Evolutionary conservation across 2,888 invertebrate genomes (phyloP).

Genomic region (Heliothis peltigera): DNA sequence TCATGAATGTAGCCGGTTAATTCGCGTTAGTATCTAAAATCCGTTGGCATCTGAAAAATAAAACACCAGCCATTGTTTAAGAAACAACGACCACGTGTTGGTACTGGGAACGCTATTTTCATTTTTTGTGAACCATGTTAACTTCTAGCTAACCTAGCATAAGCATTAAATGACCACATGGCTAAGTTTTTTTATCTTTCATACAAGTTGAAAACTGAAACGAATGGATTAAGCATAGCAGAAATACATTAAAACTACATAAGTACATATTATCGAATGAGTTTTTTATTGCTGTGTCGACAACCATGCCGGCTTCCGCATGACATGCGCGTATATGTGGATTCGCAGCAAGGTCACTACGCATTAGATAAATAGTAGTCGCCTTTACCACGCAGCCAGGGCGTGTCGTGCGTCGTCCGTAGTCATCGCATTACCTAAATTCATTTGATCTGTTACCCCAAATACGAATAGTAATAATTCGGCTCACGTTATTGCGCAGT

Average conservation of each 20-base stretch:
- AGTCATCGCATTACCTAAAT: conserved; percentile 63
- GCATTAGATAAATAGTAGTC: conserved; percentile 68
- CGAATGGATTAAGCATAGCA: conserved; percentile 22
- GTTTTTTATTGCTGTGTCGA: conserved; percentile 50
- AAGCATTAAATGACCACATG: background rate
- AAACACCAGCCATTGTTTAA: too few relatives aligned
- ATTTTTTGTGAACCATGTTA: too few relatives aligned
- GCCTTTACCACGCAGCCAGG: conserved; percentile 64
- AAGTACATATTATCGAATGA: conserved; percentile 7
- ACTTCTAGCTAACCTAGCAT: too few relatives aligned
- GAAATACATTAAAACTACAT: conserved; percentile 16
- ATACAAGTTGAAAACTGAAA: background rate
- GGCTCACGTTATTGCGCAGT: conserved; percentile 73
- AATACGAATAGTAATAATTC: conserved; percentile 57
- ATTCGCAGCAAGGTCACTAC: conserved; percentile 76
- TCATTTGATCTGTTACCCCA: conserved; percentile 56
- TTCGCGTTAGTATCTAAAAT: too few relatives aligned
- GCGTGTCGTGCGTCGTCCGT: conserved; percentile 60
- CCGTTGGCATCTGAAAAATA: too few relatives aligned
- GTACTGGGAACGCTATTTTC: too few relatives aligned
- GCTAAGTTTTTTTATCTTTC: background rate
- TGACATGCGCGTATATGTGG: conserved; percentile 70
- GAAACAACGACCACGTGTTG: too few relatives aligned
- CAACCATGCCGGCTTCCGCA: conserved; percentile 71
- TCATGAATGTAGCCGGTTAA: too few relatives aligned